Percentiles rank a stretch among this genome's conserved stretches.
Evolutionary conservation across 2,888 invertebrate species (phyloP).

Genomic region (Leptinotarsa tumamoca): DNA sequence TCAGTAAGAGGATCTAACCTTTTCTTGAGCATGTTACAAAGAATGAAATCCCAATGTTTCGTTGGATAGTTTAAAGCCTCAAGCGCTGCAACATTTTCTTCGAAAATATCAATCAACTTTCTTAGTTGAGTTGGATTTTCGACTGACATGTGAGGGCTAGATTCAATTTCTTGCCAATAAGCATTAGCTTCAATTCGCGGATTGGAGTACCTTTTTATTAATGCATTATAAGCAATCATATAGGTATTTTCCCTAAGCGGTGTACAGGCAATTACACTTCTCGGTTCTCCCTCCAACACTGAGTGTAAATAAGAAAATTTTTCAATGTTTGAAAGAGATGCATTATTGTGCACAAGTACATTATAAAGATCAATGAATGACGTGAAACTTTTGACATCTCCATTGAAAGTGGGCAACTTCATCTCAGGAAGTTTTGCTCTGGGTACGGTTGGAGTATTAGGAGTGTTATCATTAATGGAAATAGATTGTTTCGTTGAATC

Average conservation of each 20-base stretch:
- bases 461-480: background rate
- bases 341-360: too few relatives aligned
- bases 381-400: slow-evolving; percentile 2
- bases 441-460: background rate
- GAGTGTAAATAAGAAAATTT: slow-evolving; percentile 15
- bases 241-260: background rate
- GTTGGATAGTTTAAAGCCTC: background rate
- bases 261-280: slow-evolving; percentile 18
- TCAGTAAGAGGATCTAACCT: background rate
- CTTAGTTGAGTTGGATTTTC: slow-evolving; percentile 15
- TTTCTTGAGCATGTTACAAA: slow-evolving; percentile 17
- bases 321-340: slow-evolving; percentile 4
- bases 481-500: background rate
- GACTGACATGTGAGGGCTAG: background rate
- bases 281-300: slow-evolving; percentile 5
- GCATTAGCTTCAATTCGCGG: slow-evolving; percentile 8
- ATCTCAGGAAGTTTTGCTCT: slow-evolving; percentile 9
- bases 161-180: slow-evolving; percentile 14
- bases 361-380: slow-evolving; percentile 19
- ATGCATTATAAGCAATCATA: slow-evolving; percentile 11
- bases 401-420: slow-evolving; percentile 23
- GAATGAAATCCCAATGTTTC: slow-evolving; percentile 9
- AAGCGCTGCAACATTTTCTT: background rate
- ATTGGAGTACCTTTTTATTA: slow-evolving; percentile 13
- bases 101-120: slow-evolving; percentile 17